phyloP scores from a whole-genome alignment of 2,113 vertebrate species.

The Pyxicephalus adspersus region DNA sequence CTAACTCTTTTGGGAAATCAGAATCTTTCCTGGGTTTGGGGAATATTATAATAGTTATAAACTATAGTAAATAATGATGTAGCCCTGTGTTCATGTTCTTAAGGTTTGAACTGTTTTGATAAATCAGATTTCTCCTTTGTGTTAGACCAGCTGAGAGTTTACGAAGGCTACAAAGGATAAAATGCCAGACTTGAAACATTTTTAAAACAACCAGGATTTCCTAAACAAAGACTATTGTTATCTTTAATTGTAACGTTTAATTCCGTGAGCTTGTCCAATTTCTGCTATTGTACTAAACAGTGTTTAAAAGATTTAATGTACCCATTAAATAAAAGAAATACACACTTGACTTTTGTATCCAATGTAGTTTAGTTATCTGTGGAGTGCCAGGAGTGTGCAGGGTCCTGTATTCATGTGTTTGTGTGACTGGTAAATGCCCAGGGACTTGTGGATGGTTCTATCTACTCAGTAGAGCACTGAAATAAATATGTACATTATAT shows the following conservation, averaged over 20 bases:
- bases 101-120: constrained; percentile 1
- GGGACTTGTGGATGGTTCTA: too few species aligned
- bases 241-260: not conserved
- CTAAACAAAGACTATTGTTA: constrained; percentile 15
- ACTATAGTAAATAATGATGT: not conserved
- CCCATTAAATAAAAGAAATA: not conserved
- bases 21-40: too few species aligned
- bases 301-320: not conserved
- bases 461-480: too few species aligned
- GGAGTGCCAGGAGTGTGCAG: too few species aligned
- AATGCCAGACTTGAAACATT: not conserved
- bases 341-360: not conserved
- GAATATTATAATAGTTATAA: too few species aligned
- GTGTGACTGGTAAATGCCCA: too few species aligned
- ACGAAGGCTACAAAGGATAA: not conserved
- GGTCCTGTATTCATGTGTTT: too few species aligned
- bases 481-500: too few species aligned
- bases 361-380: too few species aligned
- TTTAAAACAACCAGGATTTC: not conserved
- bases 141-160: not conserved
- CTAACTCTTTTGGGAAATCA: too few species aligned
- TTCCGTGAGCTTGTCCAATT: not conserved
- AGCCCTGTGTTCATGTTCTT: too few species aligned
- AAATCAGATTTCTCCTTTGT: constrained; percentile 8
- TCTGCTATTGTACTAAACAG: not conserved